A percentile compares a stretch with the other conserved stretches of the same genome.
These are phyloP conservation scores for Ceraclea dissimilis DNA, from an alignment of 2,888 invertebrate species.

Conservation along the genomic window DNA sequence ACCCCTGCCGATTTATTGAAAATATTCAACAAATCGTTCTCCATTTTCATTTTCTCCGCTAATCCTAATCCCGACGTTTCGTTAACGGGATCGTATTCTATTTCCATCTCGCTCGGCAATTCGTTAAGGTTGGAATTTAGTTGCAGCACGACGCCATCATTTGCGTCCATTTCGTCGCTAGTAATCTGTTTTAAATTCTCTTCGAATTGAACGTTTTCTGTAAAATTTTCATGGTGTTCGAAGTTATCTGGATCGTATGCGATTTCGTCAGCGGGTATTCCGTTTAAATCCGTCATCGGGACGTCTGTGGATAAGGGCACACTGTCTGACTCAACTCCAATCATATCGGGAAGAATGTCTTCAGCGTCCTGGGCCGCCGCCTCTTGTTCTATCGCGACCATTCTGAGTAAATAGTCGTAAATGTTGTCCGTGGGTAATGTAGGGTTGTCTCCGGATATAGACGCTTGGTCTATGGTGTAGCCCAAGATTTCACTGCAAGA, in stretches of 20 bases:
- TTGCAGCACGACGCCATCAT: too few relatives aligned
- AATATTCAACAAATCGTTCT: not conserved
- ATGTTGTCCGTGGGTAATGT: constrained; percentile 40
- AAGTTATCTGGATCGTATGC: not conserved
- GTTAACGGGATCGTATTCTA: too few relatives aligned
- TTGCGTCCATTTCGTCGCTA: too few relatives aligned
- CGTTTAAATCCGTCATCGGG: not conserved
- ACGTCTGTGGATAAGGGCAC: not conserved
- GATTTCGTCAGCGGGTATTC: not conserved
- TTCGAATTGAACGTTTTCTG: too few relatives aligned
- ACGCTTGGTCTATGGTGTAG: constrained; percentile 40
- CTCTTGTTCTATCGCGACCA: constrained; percentile 30
- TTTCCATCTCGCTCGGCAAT: too few relatives aligned
- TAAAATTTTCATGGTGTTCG: not conserved
- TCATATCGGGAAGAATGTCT: not conserved
- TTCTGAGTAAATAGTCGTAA: constrained; percentile 38
- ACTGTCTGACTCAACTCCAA: not conserved
- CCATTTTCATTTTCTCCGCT: not conserved
- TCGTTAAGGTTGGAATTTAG: too few relatives aligned
- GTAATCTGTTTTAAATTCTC: too few relatives aligned
- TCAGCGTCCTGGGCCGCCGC: not conserved
- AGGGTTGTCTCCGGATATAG: constrained; percentile 38
- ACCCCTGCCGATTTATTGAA: constrained; percentile 4
- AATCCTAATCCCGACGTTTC: not conserved
- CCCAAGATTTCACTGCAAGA: constrained; percentile 35